phyloP scores from a whole-genome alignment of 2,888 invertebrate species.

The Keiferia lycopersicella region DNA sequence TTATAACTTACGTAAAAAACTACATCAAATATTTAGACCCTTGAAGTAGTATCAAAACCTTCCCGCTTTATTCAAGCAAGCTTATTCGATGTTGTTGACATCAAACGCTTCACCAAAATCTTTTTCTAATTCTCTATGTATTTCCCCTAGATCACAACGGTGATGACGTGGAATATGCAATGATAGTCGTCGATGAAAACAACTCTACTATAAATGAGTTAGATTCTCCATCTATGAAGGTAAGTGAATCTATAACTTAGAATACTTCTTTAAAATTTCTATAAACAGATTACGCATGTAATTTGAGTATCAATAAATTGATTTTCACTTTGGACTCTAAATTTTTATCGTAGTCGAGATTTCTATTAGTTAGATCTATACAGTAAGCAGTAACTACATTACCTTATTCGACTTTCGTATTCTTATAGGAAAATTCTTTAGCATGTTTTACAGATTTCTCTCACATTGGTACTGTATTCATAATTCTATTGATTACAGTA shows the following conservation, averaged over 20 bases:
- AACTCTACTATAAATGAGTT: slow-evolving; percentile 92
- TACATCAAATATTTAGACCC: slow-evolving; percentile 5
- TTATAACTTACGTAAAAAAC: not conserved
- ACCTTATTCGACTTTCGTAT: slow-evolving; percentile 10
- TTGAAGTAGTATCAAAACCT: slow-evolving; percentile 40
- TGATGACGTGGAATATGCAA: slow-evolving; percentile 93
- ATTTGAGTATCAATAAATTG: not conserved
- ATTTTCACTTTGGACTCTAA: not conserved
- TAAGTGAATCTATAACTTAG: slow-evolving; percentile 53
- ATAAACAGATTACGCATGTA: slow-evolving; percentile 7
- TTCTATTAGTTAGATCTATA: slow-evolving; percentile 10
- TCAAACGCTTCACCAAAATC: slow-evolving; percentile 9
- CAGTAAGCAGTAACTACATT: not conserved
- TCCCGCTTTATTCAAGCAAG: slow-evolving; percentile 64
- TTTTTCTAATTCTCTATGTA: not conserved
- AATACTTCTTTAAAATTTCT: not conserved
- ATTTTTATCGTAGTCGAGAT: not conserved
- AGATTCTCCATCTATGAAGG: slow-evolving; percentile 93
- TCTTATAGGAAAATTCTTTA: slow-evolving; percentile 31
- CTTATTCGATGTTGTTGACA: slow-evolving; percentile 65
- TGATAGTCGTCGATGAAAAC: slow-evolving; percentile 94
- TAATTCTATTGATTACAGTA: slow-evolving; percentile 21
- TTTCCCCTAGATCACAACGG: slow-evolving; percentile 76
- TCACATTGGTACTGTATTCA: slow-evolving; percentile 30
- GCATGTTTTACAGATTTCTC: slow-evolving; percentile 43